Evolutionary conservation across 2,113 vertebrate species (phyloP).

Genomic region (Mobula hypostoma): DNA sequence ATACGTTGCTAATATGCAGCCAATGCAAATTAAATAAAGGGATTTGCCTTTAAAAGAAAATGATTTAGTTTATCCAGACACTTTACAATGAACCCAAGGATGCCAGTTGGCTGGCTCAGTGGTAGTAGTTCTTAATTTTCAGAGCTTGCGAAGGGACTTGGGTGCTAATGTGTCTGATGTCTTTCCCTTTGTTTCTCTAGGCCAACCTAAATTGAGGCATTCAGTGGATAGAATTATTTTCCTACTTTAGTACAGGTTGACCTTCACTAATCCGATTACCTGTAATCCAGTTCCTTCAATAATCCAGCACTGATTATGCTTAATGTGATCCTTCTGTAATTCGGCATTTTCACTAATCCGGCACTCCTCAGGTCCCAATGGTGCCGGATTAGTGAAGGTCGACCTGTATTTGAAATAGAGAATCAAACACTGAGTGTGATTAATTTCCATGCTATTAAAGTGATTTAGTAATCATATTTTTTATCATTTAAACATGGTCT

Average conservation of each 20-base stretch:
- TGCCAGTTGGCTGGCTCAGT: neutral
- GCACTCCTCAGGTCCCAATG: too few relatives aligned
- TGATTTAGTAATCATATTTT: neutral
- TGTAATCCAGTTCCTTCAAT: too few relatives aligned
- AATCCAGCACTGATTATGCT: too few relatives aligned
- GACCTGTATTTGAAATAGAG: neutral
- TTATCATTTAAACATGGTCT: neutral
- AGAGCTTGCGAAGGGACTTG: neutral
- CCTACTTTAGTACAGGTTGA: neutral
- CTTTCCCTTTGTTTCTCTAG: neutral
- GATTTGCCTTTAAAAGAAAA: neutral
- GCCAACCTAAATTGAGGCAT: neutral
- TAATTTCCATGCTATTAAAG: neutral
- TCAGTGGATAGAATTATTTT: neutral
- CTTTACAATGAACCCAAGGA: neutral
- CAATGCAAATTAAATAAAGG: neutral
- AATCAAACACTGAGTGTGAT: neutral
- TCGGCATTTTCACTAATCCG: too few relatives aligned
- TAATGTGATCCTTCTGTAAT: too few relatives aligned
- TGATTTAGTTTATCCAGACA: neutral
- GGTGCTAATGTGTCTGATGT: neutral
- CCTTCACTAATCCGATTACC: too few relatives aligned
- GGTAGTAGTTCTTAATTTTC: neutral
- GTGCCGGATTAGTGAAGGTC: too few relatives aligned
- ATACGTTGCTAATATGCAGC: neutral